Conservation (phyloP, 2,113 vertebrate genomes). For the Bos javanicus region DNA sequence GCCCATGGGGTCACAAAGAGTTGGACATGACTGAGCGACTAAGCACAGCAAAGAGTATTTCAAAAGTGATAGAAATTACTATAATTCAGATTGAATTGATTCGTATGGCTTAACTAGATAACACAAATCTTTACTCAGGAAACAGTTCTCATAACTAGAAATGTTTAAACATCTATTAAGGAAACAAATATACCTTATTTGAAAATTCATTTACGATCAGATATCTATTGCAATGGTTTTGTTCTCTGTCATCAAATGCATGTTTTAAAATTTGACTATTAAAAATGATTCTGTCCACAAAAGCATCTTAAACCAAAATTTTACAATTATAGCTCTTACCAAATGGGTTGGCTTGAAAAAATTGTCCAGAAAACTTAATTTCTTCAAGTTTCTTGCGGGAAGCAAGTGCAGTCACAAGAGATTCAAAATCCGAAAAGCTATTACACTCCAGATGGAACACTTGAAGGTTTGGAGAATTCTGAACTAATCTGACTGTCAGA, state of each 20-base stretch:
- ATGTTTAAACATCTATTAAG: neutral
- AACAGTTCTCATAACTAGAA: slow-evolving; percentile 22
- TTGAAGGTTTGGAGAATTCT: slow-evolving; percentile 57
- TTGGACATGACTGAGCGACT: accelerated
- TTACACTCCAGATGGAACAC: slow-evolving; percentile 58
- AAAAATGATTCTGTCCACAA: neutral
- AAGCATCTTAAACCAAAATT: neutral
- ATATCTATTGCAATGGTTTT: neutral
- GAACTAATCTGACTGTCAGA: slow-evolving; percentile 53
- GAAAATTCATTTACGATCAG: neutral
- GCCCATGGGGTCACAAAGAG: neutral
- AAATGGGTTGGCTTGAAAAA: slow-evolving; percentile 44
- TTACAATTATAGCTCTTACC: slow-evolving; percentile 19
- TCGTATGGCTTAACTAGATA: neutral
- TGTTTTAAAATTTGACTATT: neutral
- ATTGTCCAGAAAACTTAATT: slow-evolving; percentile 36
- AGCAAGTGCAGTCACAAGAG: slow-evolving; percentile 53
- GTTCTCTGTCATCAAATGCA: neutral
- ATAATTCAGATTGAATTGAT: neutral
- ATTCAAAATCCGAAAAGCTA: slow-evolving; percentile 35
- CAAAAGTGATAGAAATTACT: neutral
- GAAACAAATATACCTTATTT: slow-evolving; percentile 3
- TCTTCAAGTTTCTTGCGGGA: slow-evolving; percentile 65
- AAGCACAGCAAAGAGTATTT: neutral
- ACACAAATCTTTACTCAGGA: neutral